A percentile compares a stretch with the other conserved stretches of the same genome.
These are phyloP conservation scores for Toxotes chatareus DNA, from an alignment of 2,113 vertebrate genomes.

Conservation along the genomic window DNA sequence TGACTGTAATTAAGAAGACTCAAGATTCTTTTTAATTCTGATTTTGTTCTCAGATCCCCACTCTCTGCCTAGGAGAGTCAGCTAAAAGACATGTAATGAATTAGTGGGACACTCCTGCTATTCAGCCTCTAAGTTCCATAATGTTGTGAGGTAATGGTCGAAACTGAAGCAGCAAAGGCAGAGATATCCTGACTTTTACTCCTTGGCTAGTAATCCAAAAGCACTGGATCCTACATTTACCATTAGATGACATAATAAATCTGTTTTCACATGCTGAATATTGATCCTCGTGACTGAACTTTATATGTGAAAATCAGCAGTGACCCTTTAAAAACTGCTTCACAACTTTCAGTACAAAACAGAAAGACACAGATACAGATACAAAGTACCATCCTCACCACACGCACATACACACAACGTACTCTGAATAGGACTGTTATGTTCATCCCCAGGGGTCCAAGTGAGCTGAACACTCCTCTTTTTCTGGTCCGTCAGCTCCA, in stretches of 20 bases:
- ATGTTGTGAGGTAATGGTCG: not conserved
- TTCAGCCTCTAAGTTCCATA: not conserved
- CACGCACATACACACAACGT: constrained; percentile 61
- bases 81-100: not conserved
- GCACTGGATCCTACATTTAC: not conserved
- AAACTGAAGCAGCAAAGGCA: not conserved
- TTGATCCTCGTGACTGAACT: not conserved
- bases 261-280: not conserved
- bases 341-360: not conserved
- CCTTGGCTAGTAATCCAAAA: too few species aligned
- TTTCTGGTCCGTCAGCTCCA: constrained; percentile 92
- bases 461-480: constrained; percentile 92
- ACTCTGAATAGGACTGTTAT: constrained; percentile 95
- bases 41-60: not conserved
- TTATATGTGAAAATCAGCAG: not conserved
- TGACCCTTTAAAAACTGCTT: too few species aligned
- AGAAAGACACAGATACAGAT: not conserved
- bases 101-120: not conserved
- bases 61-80: not conserved
- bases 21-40: not conserved
- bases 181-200: not conserved
- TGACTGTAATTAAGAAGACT: not conserved
- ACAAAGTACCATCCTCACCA: not conserved
- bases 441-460: constrained; percentile 94
- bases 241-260: not conserved